Evolutionary conservation across 1,140 invertebrate species (phyloP), one percentile per base, ranked within the genome.

Genomic region (Musca vetustissima): DNA sequence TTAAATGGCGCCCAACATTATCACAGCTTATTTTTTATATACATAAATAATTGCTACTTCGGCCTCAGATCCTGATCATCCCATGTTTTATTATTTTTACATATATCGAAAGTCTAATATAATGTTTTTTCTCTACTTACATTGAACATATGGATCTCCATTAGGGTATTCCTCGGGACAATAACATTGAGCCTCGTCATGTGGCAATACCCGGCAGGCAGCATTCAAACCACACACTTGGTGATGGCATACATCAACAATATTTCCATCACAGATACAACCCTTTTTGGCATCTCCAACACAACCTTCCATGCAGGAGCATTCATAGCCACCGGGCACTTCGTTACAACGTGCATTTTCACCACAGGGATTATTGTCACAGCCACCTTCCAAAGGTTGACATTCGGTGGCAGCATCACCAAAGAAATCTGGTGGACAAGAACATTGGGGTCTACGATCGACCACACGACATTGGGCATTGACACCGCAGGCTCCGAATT

Each of bases 401-500:
- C 94, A 96, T 81, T 93, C 92, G 9, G 90, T 83, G 66, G 86
- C 84, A 0, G 94, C 91, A 84, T 95, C 95, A 67, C 94, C 94
- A 72, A 90, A 87, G 77, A 92, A 94, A 68, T 92, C 92, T 13
- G 91, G 90, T 15, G 93, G 92, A 80, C 94, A 97, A 0, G 90
- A 89, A 81, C 94, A 96, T 72, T 92, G 88, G 0, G 93, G 89
- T 71, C 86, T 84, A 72, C 91, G 86, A 67, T 91, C 87, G 3
- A 91, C 85, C 1, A 94, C 90, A n/a, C 89, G 87, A 75, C 95
- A 97, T 72, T 94, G 91, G 0, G 94, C 93, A 83, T 96, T 95
- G 14, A 87, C 81, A 11, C 94, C 94, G 76, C 94, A 97, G 2
- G 88, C 87, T 13, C 87, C 88, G 53, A 88, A 85, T 73, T 91